phyloP scores from a whole-genome alignment of 2,113 vertebrate genomes.

The Leptocoma aspasia region DNA sequence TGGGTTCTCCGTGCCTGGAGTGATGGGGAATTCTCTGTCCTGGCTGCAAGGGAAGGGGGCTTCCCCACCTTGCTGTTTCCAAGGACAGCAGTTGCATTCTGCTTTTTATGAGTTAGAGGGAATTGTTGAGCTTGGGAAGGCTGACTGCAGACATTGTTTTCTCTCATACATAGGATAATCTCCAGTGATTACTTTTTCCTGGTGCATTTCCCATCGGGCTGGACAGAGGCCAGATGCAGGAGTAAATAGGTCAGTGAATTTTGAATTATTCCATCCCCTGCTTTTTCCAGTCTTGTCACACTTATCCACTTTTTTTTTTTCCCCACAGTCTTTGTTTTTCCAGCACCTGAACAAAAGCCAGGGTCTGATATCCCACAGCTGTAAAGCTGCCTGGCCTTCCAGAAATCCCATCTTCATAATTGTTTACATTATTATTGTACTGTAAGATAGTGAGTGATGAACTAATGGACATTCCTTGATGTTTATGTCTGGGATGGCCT shows the following conservation, averaged over 20 bases:
- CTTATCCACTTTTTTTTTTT: neutral
- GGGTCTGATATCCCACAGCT: neutral
- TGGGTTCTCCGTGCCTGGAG: rapidly evolving
- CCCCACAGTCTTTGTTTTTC: neutral
- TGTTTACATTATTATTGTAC: neutral
- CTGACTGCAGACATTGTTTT: neutral
- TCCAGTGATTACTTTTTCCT: constrained; percentile 24
- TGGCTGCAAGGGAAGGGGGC: neutral
- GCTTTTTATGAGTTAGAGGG: neutral
- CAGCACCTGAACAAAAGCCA: constrained; percentile 35
- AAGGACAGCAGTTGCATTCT: neutral
- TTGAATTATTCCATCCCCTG: neutral
- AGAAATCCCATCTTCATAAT: neutral
- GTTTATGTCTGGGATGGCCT: neutral
- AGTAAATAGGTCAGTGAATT: constrained; percentile 29
- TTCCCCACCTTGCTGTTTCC: neutral
- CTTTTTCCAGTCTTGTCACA: neutral
- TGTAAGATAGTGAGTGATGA: neutral
- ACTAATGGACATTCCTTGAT: neutral
- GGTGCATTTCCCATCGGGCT: neutral
- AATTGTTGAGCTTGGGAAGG: neutral
- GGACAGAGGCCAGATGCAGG: neutral
- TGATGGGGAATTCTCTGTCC: neutral
- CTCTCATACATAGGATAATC: constrained; percentile 7
- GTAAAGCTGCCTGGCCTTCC: neutral